phyloP scores from a whole-genome alignment of 2,888 invertebrate genomes.

The Arctia plantaginis region DNA sequence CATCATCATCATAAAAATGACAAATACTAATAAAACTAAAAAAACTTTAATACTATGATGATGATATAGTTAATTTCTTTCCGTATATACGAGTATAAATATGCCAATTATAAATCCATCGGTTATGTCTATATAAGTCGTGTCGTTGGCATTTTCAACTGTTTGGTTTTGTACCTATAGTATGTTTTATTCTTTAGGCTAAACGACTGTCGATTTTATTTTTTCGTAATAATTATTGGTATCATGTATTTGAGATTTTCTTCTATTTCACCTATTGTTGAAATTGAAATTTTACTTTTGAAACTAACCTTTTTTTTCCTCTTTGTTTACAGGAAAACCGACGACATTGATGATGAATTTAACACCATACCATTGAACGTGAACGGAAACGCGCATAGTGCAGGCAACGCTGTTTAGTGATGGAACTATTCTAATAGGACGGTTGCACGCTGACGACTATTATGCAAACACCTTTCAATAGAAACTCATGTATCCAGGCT shows the following conservation, averaged over 20 bases:
- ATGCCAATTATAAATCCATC: too few relatives aligned
- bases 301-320: constrained; percentile 25
- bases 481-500: neutral
- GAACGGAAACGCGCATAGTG: constrained; percentile 78
- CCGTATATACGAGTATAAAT: too few relatives aligned
- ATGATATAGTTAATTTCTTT: too few relatives aligned
- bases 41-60: too few relatives aligned
- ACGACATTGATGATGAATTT: constrained; percentile 81
- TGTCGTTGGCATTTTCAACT: too few relatives aligned
- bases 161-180: too few relatives aligned
- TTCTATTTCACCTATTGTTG: neutral
- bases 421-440: constrained; percentile 32
- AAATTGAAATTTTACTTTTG: neutral
- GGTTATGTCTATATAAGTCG: too few relatives aligned
- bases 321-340: constrained; percentile 75
- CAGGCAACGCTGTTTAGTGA: constrained; percentile 81
- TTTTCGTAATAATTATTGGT: neutral
- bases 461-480: constrained; percentile 8
- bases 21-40: too few relatives aligned
- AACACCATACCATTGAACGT: constrained; percentile 82
- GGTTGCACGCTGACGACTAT: constrained; percentile 52
- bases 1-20: too few relatives aligned
- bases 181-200: too few relatives aligned
- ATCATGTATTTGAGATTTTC: neutral
- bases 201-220: neutral